Percentiles rank a stretch among this genome's conserved stretches.
These are phyloP conservation scores for Amblyraja radiata DNA, from an alignment of 2,797 vertebrate genomes.

Conservation along the genomic window DNA sequence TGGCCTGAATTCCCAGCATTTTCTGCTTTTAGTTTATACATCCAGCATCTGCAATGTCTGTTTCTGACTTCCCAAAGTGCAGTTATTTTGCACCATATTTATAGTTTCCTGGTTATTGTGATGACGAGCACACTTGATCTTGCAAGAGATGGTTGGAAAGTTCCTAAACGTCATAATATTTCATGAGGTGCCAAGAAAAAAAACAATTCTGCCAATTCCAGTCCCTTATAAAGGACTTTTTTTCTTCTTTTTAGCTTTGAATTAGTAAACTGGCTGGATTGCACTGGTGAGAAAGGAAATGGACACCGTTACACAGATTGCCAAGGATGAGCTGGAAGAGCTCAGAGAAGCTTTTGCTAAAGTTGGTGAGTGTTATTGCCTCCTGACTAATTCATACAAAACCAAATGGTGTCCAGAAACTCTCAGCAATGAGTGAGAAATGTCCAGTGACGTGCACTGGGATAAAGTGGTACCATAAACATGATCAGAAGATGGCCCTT, in stretches of 20 bases:
- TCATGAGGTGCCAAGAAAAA: not conserved
- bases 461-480: not conserved
- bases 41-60: no score
- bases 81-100: not conserved
- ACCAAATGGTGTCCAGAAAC: not conserved
- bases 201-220: not conserved
- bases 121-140: not conserved
- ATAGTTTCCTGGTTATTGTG: not conserved
- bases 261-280: not conserved
- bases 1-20: no score
- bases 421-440: no score
- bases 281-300: constrained; percentile 60
- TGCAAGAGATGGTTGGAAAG: not conserved
- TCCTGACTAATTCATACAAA: not conserved
- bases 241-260: not conserved
- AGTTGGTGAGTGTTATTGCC: constrained; percentile 67
- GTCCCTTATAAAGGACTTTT: not conserved
- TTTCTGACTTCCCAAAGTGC: no score
- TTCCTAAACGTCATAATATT: not conserved
- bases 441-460: not conserved
- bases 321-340: constrained; percentile 89
- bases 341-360: constrained; percentile 81
- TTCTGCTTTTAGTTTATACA: no score
- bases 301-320: constrained; percentile 75
- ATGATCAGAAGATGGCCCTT: not conserved